Percentiles rank a stretch among this genome's conserved stretches.
phyloP scores from a whole-genome alignment of 2,113 vertebrate genomes.

The Cnemophilus loriae region DNA sequence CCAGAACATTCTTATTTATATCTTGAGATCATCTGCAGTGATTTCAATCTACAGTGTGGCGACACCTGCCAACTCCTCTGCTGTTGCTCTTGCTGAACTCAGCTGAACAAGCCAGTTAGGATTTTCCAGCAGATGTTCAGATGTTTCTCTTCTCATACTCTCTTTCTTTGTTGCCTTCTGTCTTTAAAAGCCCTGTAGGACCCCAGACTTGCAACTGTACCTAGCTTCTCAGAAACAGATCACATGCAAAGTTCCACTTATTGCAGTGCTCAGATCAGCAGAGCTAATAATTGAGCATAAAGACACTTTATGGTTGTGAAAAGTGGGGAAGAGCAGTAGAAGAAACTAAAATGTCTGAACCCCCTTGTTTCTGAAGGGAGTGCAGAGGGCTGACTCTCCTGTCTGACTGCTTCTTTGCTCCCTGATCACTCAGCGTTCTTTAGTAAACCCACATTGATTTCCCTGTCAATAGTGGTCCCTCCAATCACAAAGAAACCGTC shows the following conservation, averaged over 20 bases:
- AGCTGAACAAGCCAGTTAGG: slow-evolving; percentile 61
- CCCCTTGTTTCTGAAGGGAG: neutral
- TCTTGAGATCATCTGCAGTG: slow-evolving; percentile 43
- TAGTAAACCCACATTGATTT: slow-evolving; percentile 68
- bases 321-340: neutral
- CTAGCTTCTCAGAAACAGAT: neutral
- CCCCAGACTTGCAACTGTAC: neutral
- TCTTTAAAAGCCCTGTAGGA: slow-evolving; percentile 31
- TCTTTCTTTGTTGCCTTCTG: slow-evolving; percentile 19
- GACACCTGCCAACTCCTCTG: slow-evolving; percentile 68
- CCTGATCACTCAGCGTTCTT: slow-evolving; percentile 20
- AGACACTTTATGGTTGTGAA: neutral
- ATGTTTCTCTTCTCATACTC: slow-evolving; percentile 24
- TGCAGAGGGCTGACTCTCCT: neutral
- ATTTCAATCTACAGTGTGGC: slow-evolving; percentile 43
- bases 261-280: neutral
- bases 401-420: slow-evolving; percentile 20
- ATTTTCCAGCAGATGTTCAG: slow-evolving; percentile 69
- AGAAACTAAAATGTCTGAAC: neutral
- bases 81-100: slow-evolving; percentile 70
- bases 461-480: slow-evolving; percentile 60
- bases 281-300: neutral
- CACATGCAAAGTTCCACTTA: neutral
- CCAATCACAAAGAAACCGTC: slow-evolving; percentile 62
- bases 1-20: slow-evolving; percentile 62